Evolutionary conservation across 30 jellyfish, hydroid and myxozoan genomes (phyloP).

Genomic region (Aurelia sp.): DNA sequence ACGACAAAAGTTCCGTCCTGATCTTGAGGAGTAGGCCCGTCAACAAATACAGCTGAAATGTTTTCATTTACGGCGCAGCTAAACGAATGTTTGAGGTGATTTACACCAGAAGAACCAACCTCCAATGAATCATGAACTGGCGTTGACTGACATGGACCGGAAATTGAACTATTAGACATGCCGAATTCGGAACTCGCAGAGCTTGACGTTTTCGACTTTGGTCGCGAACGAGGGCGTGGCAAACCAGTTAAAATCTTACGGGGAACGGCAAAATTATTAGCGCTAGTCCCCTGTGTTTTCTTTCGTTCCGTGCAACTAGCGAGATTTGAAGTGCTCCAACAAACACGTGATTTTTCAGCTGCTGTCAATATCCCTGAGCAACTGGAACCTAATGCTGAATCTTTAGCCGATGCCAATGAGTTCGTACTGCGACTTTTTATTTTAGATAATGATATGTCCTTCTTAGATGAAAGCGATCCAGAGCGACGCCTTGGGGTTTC

Average conservation of each 20-base stretch:
- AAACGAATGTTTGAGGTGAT: conserved; percentile 22
- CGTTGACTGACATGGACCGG: conserved; percentile 60
- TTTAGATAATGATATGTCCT: not conserved
- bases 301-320: not conserved
- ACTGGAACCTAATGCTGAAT: no score
- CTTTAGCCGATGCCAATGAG: not conserved
- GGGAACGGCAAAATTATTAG: not conserved
- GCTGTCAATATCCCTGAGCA: no score
- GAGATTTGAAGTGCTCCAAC: no score
- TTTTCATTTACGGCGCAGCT: conserved; percentile 21
- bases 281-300: not conserved
- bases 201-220: conserved; percentile 29
- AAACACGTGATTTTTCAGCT: no score
- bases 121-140: conserved; percentile 28
- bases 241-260: not conserved
- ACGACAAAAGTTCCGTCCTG: not conserved
- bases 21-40: not conserved
- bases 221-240: conserved; percentile 21
- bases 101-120: not conserved
- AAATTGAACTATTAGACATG: not conserved
- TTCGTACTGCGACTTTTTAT: not conserved
- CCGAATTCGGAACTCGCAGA: conserved; percentile 65
- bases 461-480: not conserved
- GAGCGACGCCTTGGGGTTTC: conserved; percentile 24
- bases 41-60: conserved; percentile 60